phyloP scores from a whole-genome alignment of 2,113 vertebrate species.

The Notothenia rossii region DNA sequence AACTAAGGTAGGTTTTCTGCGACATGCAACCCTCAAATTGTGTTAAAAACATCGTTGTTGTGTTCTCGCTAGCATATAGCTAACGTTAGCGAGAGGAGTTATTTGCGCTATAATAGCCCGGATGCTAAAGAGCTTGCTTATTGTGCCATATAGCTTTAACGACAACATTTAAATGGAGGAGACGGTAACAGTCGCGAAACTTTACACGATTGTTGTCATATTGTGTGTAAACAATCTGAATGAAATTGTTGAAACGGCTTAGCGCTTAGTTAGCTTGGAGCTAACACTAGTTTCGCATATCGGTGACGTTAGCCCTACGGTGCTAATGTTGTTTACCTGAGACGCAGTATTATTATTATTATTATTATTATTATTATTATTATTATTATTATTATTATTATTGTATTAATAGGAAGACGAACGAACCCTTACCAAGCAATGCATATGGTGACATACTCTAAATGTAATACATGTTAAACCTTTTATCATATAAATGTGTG shows the following conservation, averaged over 20 bases:
- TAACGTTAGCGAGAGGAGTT: slow-evolving; percentile 61
- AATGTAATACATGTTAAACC: not conserved
- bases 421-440: fast-evolving
- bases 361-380: not conserved
- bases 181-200: fast-evolving
- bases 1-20: slow-evolving; percentile 55
- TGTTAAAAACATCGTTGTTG: slow-evolving; percentile 42
- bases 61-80: slow-evolving; percentile 49
- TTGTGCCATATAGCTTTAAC: not conserved
- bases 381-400: not conserved
- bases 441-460: fast-evolving
- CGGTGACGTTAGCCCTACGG: slow-evolving; percentile 19
- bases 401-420: not conserved
- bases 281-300: slow-evolving; percentile 39
- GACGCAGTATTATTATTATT: not conserved
- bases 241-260: not conserved
- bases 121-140: slow-evolving; percentile 28
- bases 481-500: not conserved
- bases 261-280: slow-evolving; percentile 14
- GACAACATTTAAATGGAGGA: no score
- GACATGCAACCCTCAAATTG: not conserved
- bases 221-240: fast-evolving
- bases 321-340: slow-evolving; percentile 13
- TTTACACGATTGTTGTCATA: fast-evolving
- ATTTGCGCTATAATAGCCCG: slow-evolving; percentile 52